A percentile compares a stretch with the other conserved stretches of the same genome.
These are phyloP conservation scores for Anorthoa munda DNA, from an alignment of 2,888 invertebrate species.

Conservation along the genomic window DNA sequence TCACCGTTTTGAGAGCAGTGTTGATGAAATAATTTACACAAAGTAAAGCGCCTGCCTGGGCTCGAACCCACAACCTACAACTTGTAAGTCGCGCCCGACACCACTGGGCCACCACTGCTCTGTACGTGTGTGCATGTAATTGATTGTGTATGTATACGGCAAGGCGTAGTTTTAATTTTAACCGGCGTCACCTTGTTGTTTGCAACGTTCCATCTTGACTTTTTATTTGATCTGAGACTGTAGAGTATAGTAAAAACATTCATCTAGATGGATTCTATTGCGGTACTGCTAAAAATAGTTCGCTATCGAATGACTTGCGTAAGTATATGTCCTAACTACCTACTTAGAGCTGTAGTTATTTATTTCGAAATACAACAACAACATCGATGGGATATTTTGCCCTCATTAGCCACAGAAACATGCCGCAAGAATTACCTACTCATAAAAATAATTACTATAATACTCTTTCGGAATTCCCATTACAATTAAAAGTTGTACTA, in stretches of 20 bases:
- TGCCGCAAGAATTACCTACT: constrained; percentile 31
- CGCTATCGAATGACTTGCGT: constrained; percentile 31
- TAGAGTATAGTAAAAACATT: neutral
- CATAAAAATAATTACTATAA: constrained; percentile 40
- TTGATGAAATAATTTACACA: too few species aligned
- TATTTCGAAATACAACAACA: constrained; percentile 31
- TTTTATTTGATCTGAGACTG: too few species aligned
- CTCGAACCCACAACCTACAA: too few species aligned
- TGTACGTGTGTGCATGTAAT: too few species aligned
- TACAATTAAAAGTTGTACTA: constrained; percentile 39
- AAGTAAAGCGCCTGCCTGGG: too few species aligned
- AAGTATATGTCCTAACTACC: neutral
- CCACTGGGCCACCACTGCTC: too few species aligned
- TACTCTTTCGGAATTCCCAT: constrained; percentile 44
- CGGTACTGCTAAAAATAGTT: constrained; percentile 51
- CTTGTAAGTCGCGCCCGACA: too few species aligned
- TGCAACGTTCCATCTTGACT: too few species aligned
- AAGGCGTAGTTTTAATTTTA: too few species aligned
- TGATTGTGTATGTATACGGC: too few species aligned
- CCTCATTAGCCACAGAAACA: constrained; percentile 37
- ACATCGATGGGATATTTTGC: constrained; percentile 33
- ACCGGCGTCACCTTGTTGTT: too few species aligned
- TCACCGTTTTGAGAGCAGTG: too few species aligned
- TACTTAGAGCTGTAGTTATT: constrained; percentile 8
- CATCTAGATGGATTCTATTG: constrained; percentile 33